Percentiles rank a stretch among this genome's conserved stretches.
phyloP scores from a whole-genome alignment of 2,113 vertebrate species.

The Synodontis membranacea region DNA sequence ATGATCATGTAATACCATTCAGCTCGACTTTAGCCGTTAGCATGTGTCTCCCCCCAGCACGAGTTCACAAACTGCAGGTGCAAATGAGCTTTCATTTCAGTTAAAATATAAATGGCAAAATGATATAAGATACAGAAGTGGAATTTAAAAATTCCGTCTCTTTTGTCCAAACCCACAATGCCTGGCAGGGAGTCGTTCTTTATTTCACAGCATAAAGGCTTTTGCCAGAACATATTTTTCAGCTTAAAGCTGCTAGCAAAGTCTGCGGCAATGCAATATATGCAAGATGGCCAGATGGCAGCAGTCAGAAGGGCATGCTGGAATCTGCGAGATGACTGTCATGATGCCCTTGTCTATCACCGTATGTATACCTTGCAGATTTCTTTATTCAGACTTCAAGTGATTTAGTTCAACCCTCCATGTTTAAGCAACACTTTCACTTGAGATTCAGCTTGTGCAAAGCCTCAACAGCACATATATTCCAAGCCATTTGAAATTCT shows the following conservation, averaged over 20 bases:
- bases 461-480: neutral
- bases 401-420: neutral
- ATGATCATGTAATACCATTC: neutral
- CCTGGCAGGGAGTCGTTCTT: neutral
- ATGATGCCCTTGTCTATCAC: neutral
- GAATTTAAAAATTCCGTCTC: neutral
- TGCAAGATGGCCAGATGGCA: neutral
- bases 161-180: neutral
- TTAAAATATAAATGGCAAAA: neutral
- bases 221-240: neutral
- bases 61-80: neutral
- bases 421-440: neutral
- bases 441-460: neutral
- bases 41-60: neutral
- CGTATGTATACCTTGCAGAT: no score
- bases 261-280: neutral
- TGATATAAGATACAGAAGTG: neutral
- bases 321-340: neutral
- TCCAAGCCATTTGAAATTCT: neutral
- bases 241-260: neutral
- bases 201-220: neutral
- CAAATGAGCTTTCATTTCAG: neutral
- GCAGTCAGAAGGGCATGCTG: neutral
- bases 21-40: neutral
- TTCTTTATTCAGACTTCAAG: neutral